Percentiles rank a stretch among this genome's conserved stretches.
phyloP scores from a whole-genome alignment of 2,113 vertebrate species.

The Elephas maximus region DNA sequence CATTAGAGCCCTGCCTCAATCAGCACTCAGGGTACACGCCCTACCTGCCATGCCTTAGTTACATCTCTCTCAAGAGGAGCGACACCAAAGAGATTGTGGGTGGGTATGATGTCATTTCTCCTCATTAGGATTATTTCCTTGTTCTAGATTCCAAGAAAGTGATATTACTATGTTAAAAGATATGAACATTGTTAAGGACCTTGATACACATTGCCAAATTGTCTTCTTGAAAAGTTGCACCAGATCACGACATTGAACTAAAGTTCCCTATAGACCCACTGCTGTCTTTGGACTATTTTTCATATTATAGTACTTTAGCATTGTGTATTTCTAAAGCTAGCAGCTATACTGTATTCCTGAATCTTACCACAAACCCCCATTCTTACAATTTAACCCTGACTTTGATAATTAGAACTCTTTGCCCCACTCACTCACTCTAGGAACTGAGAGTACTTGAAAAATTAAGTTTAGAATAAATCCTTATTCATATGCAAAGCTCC shows the following conservation, averaged over 20 bases:
- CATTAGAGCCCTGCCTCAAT: too few species aligned
- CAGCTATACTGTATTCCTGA: neutral
- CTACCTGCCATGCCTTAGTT: too few species aligned
- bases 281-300: neutral
- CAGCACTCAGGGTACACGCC: too few species aligned
- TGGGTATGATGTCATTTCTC: neutral
- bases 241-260: neutral
- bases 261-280: neutral
- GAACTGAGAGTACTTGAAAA: neutral
- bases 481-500: neutral
- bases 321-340: neutral
- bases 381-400: neutral
- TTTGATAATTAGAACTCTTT: neutral
- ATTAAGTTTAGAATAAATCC: neutral
- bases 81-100: neutral
- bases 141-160: neutral
- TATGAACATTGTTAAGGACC: neutral
- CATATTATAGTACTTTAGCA: neutral
- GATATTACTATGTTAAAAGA: neutral
- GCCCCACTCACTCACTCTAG: neutral
- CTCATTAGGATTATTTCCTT: neutral
- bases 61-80: neutral
- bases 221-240: neutral
- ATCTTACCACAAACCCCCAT: neutral
- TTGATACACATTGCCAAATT: neutral